These are phyloP conservation scores for Peromyscus polionotus DNA, from an alignment of 2,113 vertebrate genomes.

Conservation along the genomic window DNA sequence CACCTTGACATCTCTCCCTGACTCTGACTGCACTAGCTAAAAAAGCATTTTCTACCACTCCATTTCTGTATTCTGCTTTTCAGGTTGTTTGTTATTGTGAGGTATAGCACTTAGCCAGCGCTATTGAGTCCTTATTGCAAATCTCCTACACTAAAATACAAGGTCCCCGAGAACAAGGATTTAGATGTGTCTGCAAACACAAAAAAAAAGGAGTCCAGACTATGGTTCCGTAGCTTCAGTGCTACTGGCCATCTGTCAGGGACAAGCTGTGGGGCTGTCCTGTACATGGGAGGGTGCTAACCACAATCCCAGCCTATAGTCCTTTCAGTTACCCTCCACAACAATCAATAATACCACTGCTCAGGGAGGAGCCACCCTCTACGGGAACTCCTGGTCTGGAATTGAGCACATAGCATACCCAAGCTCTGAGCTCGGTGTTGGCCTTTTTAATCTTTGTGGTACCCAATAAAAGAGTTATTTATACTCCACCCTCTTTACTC, in stretches of 20 bases:
- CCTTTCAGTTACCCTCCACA: not conserved
- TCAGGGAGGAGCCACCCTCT: not conserved
- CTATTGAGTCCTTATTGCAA: not conserved
- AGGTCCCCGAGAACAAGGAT: not conserved
- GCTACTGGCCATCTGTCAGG: not conserved
- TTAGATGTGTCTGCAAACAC: not conserved
- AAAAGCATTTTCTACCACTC: not conserved
- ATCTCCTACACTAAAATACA: not conserved
- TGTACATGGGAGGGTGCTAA: not conserved
- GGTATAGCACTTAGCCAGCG: not conserved
- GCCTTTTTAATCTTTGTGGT: not conserved
- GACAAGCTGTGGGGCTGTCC: no score
- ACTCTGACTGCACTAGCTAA: not conserved
- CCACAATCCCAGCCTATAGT: not conserved
- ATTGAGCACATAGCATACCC: not conserved
- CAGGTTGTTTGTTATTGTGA: not conserved
- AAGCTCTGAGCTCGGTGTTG: not conserved
- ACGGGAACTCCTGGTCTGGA: not conserved
- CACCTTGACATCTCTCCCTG: not conserved
- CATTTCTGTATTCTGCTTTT: not conserved
- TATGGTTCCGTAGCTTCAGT: not conserved
- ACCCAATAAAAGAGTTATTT: not conserved
- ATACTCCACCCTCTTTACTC: not conserved
- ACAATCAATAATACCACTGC: not conserved
- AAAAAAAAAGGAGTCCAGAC: not conserved